Percentiles rank a stretch among this genome's conserved stretches.
Evolutionary conservation across 92 coral and sea anemone genomes (phyloP).

Genomic region (Phenganax marumi): DNA sequence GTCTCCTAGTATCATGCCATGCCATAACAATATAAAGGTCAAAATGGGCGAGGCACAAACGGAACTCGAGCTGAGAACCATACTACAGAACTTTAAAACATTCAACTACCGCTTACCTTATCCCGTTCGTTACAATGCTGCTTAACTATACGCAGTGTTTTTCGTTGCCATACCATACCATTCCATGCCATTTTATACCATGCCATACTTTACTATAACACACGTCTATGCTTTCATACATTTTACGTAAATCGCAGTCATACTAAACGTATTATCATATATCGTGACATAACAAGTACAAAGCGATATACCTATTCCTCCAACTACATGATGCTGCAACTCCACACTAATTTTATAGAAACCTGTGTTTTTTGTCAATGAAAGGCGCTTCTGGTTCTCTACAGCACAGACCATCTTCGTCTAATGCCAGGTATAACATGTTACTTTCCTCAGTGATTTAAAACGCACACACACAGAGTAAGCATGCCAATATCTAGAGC

Average conservation of each 20-base stretch:
- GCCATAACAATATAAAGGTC: no score
- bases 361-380: constrained; percentile 30
- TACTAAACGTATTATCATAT: no score
- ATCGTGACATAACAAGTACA: no score
- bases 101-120: no score
- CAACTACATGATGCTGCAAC: not conserved
- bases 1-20: not conserved
- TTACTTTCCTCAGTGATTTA: no score
- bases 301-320: not conserved
- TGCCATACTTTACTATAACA: not conserved
- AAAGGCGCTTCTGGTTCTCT: constrained; percentile 29
- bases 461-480: no score
- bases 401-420: constrained; percentile 36
- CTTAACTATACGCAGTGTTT: not conserved
- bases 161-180: not conserved
- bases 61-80: not conserved
- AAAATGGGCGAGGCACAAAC: no score
- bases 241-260: no score
- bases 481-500: no score
- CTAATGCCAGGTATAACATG: constrained; percentile 25
- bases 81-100: not conserved
- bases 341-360: constrained; percentile 4
- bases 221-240: no score
- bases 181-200: not conserved
- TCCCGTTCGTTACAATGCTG: not conserved